Conservation (phyloP, 1,140 invertebrate genomes). For the Drosophila hydei region DNA sequence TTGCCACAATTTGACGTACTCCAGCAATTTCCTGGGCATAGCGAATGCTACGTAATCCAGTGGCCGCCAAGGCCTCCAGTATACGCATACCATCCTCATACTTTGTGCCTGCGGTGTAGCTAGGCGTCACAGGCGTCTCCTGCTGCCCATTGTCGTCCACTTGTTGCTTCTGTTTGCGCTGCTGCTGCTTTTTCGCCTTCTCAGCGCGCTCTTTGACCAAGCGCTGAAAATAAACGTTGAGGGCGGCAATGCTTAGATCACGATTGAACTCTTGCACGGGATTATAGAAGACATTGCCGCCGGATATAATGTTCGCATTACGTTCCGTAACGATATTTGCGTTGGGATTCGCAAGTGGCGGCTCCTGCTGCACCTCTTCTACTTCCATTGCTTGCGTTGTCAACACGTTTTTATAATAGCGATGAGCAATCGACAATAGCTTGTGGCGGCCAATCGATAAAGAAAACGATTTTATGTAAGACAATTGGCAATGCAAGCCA, state of each 20-base stretch:
- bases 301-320: slow-evolving; percentile 74
- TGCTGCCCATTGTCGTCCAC: neutral
- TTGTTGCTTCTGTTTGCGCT: slow-evolving; percentile 40
- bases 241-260: slow-evolving; percentile 92
- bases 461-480: neutral
- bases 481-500: neutral
- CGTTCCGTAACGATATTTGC: slow-evolving; percentile 66
- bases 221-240: slow-evolving; percentile 86
- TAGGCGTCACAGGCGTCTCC: neutral
- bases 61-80: slow-evolving; percentile 96
- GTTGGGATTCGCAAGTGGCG: slow-evolving; percentile 42
- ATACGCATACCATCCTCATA: slow-evolving; percentile 88
- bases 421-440: neutral
- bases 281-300: slow-evolving; percentile 96
- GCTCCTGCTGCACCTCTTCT: slow-evolving; percentile 31
- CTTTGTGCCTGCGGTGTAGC: slow-evolving; percentile 55
- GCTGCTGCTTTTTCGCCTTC: slow-evolving; percentile 63
- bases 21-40: slow-evolving; percentile 97
- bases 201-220: slow-evolving; percentile 61
- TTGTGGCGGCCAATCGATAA: slow-evolving; percentile 5
- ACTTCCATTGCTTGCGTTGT: slow-evolving; percentile 37
- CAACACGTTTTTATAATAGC: slow-evolving; percentile 32
- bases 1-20: slow-evolving; percentile 93
- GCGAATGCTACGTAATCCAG: slow-evolving; percentile 95
- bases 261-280: slow-evolving; percentile 99